Conservation (phyloP, 2,113 vertebrate genomes). For the Oncorhynchus masou region DNA sequence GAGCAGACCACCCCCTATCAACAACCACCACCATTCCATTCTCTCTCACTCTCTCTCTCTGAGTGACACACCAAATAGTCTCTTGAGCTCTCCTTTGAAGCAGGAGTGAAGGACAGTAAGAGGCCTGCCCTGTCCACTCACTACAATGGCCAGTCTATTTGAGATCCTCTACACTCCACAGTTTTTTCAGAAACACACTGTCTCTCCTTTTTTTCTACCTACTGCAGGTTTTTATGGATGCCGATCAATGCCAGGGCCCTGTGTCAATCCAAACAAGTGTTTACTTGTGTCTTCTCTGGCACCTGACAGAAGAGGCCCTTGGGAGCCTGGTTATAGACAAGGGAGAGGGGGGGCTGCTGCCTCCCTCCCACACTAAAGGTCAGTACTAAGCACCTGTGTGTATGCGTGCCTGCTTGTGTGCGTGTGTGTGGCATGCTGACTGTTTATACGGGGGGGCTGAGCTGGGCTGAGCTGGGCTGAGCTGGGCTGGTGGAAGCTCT, state of each 20-base stretch:
- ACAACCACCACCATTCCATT: neutral
- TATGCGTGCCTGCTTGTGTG: neutral
- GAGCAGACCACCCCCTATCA: conserved; percentile 20
- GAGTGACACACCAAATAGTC: too few species aligned
- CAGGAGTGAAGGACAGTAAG: neutral
- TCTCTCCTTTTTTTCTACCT: conserved; percentile 9
- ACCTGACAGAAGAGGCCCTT: conserved; percentile 55
- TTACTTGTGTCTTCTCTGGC: conserved; percentile 58
- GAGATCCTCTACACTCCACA: conserved; percentile 22
- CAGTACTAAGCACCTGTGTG: conserved; percentile 35
- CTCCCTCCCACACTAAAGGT: conserved; percentile 30
- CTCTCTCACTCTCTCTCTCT: neutral
- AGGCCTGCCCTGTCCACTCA: neutral
- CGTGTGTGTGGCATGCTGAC: neutral
- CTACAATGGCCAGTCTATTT: conserved; percentile 35
- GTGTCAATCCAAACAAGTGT: conserved; percentile 53
- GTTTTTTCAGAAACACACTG: neutral
- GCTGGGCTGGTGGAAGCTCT: neutral
- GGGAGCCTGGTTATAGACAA: conserved; percentile 30
- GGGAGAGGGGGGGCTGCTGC: conserved; percentile 25
- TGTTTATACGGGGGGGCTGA: too few species aligned
- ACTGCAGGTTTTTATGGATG: conserved; percentile 40
- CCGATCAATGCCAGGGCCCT: conserved; percentile 45
- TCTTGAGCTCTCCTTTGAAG: too few species aligned
- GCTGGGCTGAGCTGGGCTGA: too few species aligned